A percentile compares a stretch with the other conserved stretches of the same genome.
Evolutionary conservation across 2,888 invertebrate species (phyloP).

Genomic region (Autographa pulchrina): DNA sequence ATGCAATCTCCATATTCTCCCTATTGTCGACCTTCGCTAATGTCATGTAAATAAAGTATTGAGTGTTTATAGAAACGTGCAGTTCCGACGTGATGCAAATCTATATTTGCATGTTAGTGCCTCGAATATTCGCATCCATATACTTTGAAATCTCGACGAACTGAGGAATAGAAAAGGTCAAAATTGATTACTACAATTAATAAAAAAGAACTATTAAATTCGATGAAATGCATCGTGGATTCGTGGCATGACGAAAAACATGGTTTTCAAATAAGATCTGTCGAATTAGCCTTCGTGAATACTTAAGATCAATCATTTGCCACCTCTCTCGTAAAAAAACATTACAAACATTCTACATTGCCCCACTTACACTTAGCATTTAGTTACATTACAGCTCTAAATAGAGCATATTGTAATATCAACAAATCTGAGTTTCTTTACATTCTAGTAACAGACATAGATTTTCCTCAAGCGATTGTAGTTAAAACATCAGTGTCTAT

Average conservation of each 20-base stretch:
- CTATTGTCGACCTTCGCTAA: conserved; percentile 6
- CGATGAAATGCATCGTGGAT: neutral
- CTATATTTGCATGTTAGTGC: neutral
- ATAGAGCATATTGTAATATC: conserved; percentile 18
- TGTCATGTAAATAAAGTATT: conserved; percentile 17
- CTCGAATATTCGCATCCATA: neutral
- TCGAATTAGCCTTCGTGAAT: conserved; percentile 3
- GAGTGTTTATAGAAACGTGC: conserved; percentile 16
- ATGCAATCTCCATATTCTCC: neutral
- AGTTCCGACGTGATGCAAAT: neutral
- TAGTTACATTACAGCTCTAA: conserved; percentile 12
- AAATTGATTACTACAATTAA: neutral
- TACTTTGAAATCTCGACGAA: neutral
- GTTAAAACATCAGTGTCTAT: conserved; percentile 1
- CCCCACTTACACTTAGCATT: neutral
- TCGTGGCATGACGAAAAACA: neutral
- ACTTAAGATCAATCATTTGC: conserved; percentile 2
- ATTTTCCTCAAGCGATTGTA: conserved; percentile 22
- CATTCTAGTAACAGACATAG: neutral
- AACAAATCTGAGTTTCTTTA: conserved; percentile 16
- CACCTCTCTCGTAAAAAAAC: neutral
- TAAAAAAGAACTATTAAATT: neutral
- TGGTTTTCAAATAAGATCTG: neutral
- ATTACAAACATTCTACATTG: conserved; percentile 10
- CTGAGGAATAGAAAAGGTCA: neutral